These are phyloP conservation scores for Hyperopisus bebe DNA, from an alignment of 2,113 vertebrate genomes.

Conservation along the genomic window DNA sequence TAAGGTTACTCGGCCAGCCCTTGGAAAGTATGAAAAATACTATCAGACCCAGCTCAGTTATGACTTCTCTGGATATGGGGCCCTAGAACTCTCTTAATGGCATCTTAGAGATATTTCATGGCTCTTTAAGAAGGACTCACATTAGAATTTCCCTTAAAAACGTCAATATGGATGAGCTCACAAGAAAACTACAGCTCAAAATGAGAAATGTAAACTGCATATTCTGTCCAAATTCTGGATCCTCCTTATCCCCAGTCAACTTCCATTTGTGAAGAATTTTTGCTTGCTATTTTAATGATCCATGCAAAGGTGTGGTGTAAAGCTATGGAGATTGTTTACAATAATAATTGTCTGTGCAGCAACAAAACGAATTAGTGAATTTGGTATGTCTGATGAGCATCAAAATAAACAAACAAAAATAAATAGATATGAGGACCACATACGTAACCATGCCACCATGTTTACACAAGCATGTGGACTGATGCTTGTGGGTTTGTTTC, in stretches of 20 bases:
- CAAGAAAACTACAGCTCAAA: neutral
- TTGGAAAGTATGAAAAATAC: neutral
- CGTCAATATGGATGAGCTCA: neutral
- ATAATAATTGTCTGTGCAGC: too few species aligned
- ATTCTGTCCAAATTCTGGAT: neutral
- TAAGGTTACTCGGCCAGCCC: neutral
- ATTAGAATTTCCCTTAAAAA: neutral
- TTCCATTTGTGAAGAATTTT: neutral
- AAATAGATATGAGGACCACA: neutral
- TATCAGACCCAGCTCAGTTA: neutral
- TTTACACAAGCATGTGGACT: neutral
- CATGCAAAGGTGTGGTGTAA: neutral
- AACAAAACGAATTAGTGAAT: neutral
- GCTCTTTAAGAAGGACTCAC: neutral
- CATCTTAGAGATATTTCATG: neutral
- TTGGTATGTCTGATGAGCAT: neutral
- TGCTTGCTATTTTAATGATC: neutral
- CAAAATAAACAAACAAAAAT: neutral
- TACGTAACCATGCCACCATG: neutral
- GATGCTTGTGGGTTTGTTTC: neutral
- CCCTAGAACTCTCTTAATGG: neutral
- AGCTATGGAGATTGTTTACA: too few species aligned
- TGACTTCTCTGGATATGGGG: neutral
- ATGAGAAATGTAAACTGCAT: neutral
- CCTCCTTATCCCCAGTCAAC: neutral